These are phyloP conservation scores for Geophilus truncorum DNA, from an alignment of 2,888 invertebrate species.

Conservation along the genomic window DNA sequence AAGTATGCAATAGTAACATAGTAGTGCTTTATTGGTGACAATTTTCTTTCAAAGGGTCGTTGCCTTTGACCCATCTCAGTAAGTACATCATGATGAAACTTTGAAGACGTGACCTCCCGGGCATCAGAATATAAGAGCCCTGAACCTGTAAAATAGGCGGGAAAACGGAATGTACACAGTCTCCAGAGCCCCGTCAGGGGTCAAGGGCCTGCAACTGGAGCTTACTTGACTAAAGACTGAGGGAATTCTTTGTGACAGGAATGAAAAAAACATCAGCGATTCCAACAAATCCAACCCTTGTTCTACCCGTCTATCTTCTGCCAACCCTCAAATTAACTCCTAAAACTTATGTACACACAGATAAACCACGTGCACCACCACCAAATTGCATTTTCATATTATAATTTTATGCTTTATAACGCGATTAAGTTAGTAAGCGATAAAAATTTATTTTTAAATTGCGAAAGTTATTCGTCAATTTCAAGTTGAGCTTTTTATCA, in stretches of 20 bases:
- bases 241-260: constrained; percentile 15
- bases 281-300: constrained; percentile 1
- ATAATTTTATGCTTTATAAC: background rate
- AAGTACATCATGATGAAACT: background rate
- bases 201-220: constrained; percentile 21
- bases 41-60: background rate
- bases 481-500: background rate
- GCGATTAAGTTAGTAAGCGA: background rate
- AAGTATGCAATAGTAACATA: background rate
- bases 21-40: background rate
- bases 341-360: background rate
- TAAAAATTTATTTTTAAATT: background rate
- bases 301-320: constrained; percentile 7
- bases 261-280: background rate
- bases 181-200: constrained; percentile 6
- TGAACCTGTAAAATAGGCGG: constrained; percentile 24
- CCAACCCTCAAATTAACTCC: constrained; percentile 1
- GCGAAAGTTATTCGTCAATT: background rate
- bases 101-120: constrained; percentile 5
- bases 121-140: background rate
- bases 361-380: background rate
- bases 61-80: background rate
- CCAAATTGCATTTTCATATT: background rate
- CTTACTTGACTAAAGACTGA: constrained; percentile 18
- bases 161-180: constrained; percentile 8